Percentiles rank a stretch among this genome's conserved stretches.
These are phyloP conservation scores for Entomobrya multifasciata DNA, from an alignment of 2,888 invertebrate species.

Conservation along the genomic window DNA sequence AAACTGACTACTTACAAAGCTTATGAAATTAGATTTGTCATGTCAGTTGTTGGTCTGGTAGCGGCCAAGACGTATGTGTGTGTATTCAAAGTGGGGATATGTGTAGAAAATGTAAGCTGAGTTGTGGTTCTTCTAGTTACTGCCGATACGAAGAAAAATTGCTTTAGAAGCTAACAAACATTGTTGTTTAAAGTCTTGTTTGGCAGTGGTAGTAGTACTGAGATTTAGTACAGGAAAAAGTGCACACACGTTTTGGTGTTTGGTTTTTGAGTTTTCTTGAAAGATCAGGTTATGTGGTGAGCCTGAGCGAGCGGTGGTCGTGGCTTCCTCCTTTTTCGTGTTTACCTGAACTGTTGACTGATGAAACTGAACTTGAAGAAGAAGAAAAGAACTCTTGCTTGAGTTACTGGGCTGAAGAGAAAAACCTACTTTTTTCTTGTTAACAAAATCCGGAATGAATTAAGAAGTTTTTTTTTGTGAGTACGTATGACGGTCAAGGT, in stretches of 20 bases:
- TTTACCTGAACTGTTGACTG: conserved; percentile 15
- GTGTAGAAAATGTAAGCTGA: too few relatives aligned
- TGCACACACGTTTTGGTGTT: conserved; percentile 33
- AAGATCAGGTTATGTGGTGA: conserved; percentile 35
- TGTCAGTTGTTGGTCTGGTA: conserved; percentile 68
- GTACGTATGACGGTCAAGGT: conserved; percentile 62
- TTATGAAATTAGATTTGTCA: conserved; percentile 45
- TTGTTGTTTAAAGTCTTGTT: conserved; percentile 9
- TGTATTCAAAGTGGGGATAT: conserved; percentile 17
- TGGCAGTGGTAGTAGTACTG: background rate
- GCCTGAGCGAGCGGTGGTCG: background rate
- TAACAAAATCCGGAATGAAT: conserved; percentile 67
- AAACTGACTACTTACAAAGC: conserved; percentile 26
- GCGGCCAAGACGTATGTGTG: conserved; percentile 61
- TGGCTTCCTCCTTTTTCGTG: conserved; percentile 39
- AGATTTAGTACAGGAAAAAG: conserved; percentile 31
- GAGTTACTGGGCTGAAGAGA: background rate
- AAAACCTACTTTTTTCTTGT: conserved; percentile 62
- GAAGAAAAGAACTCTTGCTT: background rate
- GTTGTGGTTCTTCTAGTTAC: conserved; percentile 25
- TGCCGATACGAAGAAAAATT: background rate
- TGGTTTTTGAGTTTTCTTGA: background rate
- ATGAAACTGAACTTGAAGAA: background rate
- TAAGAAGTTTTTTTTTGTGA: conserved; percentile 1
- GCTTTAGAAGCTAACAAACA: background rate